phyloP scores from a whole-genome alignment of 2,113 vertebrate species.

The Leptobrachium ailaonicum region DNA sequence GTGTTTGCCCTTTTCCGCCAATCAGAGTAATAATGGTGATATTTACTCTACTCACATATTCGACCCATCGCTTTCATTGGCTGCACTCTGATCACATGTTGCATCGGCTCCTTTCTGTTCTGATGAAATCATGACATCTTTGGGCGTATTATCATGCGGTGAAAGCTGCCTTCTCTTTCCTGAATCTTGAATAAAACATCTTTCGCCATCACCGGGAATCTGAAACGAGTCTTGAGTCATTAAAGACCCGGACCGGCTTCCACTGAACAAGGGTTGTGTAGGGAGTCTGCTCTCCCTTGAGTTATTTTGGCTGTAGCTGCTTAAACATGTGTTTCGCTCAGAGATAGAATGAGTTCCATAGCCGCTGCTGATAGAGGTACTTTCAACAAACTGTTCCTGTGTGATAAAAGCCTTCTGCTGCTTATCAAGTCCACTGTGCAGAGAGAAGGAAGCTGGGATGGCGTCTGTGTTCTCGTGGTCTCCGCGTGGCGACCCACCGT shows the following conservation, averaged over 20 bases:
- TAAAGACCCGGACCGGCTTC: background rate
- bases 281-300: conserved; percentile 5
- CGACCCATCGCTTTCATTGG: conserved; percentile 56
- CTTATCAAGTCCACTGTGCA: conserved; percentile 52
- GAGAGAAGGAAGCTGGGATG: conserved; percentile 56
- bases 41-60: conserved; percentile 55
- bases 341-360: conserved; percentile 79
- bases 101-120: conserved; percentile 36
- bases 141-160: conserved; percentile 9
- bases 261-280: background rate
- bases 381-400: conserved; percentile 61
- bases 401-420: conserved; percentile 47
- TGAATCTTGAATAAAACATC: background rate
- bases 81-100: conserved; percentile 52
- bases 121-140: background rate
- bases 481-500: conserved; percentile 65
- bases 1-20: too few relatives aligned
- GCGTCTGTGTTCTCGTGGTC: conserved; percentile 59
- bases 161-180: background rate
- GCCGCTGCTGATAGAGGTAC: conserved; percentile 76
- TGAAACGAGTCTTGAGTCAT: fast-evolving
- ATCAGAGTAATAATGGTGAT: background rate
- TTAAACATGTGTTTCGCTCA: conserved; percentile 58
- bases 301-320: conserved; percentile 10
- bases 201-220: background rate